Base-by-base conservation (phyloP, 2,797 vertebrate species). In the Sebastes minor region DNA sequence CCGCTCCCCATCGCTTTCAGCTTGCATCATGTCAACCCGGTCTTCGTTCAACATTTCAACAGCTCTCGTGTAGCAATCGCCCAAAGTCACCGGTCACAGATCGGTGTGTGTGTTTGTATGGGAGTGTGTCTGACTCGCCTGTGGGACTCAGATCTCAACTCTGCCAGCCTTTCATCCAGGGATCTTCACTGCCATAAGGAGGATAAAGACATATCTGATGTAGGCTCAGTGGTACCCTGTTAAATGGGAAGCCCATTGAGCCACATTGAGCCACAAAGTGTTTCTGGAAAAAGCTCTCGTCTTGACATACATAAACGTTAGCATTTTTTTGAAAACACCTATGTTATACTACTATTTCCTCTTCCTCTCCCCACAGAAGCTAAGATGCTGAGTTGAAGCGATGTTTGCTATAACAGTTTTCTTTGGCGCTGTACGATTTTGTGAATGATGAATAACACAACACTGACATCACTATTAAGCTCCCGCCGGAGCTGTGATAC, bases 1-100 rank as follows among this genome's bases (percentile, higher is more conserved):
- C 81, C n/a, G 55, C 87, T 88, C 77, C 86, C 81, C 78, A 72
- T 79, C 60, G 81, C 90, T 86, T 89, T 91, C 89, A 89, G 85
- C 80, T 93, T 18, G 66, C 77, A 88, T 91, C 88, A 86, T 61
- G 81, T 91, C 92, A 91, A 27, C 61, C 53, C 11, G 0, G 23
- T 88, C 81, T 78, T 84, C 71, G 61, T 73, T 85, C 80, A 87
- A 78, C 81, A 74, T 63, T 89, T 68, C 75, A 82, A 71, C 69
- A 70, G 71, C 77, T 82, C 81, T 83, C 30, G 3, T 76, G 77
- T n/a, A 73, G 80, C 66, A 71, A 67, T 89, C n/a, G 22, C 86
- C 88, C 80, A 86, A 59, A 83, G 80, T 84, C 82, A 8, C 59
- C 56, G 87, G 81, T 88, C 85, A 62, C 80, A 91, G 79, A 86